Conservation (phyloP, 2,113 vertebrate species). For the Limnothrissa miodon region DNA sequence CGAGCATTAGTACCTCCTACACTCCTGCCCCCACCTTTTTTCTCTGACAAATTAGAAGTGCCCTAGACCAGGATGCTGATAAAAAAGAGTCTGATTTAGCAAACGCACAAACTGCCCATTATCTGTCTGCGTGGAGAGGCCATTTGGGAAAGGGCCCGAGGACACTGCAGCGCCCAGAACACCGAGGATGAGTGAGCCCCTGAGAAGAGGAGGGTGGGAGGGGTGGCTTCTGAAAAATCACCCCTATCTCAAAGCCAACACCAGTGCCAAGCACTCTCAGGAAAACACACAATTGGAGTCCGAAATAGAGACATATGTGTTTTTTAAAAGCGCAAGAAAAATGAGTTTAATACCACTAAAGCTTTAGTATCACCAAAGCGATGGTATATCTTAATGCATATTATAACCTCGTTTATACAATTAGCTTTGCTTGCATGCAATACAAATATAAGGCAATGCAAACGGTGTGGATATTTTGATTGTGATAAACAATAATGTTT, state of each 20-base stretch:
- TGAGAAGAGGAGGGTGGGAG: neutral
- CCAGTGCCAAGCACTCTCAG: conserved; percentile 67
- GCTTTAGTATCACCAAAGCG: neutral
- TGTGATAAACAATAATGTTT: neutral
- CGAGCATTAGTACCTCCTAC: conserved; percentile 33
- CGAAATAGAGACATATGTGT: conserved; percentile 42
- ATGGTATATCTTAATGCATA: neutral
- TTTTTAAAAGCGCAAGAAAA: conserved; percentile 3
- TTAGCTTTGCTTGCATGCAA: neutral
- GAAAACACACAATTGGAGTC: conserved; percentile 66
- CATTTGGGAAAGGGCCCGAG: conserved; percentile 77
- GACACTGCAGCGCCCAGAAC: conserved; percentile 62
- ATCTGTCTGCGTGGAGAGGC: conserved; percentile 79
- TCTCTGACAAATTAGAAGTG: conserved; percentile 82
- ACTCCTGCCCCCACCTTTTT: conserved; percentile 62
- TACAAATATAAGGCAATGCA: neutral
- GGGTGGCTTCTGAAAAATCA: conserved; percentile 72
- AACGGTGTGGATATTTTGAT: neutral
- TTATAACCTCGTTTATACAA: neutral
- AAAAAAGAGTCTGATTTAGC: conserved; percentile 79
- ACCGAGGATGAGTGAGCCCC: conserved; percentile 5
- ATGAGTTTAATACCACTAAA: neutral
- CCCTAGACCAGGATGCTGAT: conserved; percentile 72
- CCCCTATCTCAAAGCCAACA: conserved; percentile 66
- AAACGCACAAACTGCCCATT: conserved; percentile 82